phyloP scores from a whole-genome alignment of 2,888 invertebrate species.

The Ophion slaviceki region DNA sequence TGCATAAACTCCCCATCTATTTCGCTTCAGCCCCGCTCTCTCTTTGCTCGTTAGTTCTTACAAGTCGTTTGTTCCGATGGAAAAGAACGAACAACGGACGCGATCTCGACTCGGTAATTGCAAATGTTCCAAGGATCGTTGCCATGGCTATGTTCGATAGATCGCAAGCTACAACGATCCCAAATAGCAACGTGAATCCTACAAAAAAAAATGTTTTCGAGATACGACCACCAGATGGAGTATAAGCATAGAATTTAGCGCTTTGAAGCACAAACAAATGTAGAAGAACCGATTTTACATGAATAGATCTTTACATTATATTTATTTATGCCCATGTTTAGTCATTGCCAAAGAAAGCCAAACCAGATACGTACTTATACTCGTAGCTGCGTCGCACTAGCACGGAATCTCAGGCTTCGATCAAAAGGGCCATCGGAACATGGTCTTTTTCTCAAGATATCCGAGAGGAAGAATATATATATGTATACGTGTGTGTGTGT shows the following conservation, averaged over 20 bases:
- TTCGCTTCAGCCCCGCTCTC: too few species aligned
- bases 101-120: conserved; percentile 50
- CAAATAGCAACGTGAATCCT: background rate
- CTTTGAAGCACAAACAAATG: too few species aligned
- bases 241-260: too few species aligned
- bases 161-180: conserved; percentile 41
- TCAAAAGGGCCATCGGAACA: conserved; percentile 31
- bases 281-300: too few species aligned
- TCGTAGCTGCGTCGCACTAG: conserved; percentile 27
- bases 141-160: conserved; percentile 21
- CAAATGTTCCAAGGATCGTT: conserved; percentile 54
- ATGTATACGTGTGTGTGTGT: conserved; percentile 39
- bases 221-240: too few species aligned
- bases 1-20: too few species aligned
- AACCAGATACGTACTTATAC: conserved; percentile 2
- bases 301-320: too few species aligned
- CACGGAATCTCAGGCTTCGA: conserved; percentile 56
- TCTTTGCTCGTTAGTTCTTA: background rate
- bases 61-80: background rate
- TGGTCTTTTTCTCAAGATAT: conserved; percentile 8
- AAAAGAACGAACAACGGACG: background rate
- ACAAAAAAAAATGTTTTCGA: too few species aligned
- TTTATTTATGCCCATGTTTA: background rate
- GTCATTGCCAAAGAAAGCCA: background rate
- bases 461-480: conserved; percentile 43